Evolutionary conservation across 2,797 vertebrate genomes (phyloP), one percentile per base, ranked within the genome.

Genomic region (Sebastes minor): DNA sequence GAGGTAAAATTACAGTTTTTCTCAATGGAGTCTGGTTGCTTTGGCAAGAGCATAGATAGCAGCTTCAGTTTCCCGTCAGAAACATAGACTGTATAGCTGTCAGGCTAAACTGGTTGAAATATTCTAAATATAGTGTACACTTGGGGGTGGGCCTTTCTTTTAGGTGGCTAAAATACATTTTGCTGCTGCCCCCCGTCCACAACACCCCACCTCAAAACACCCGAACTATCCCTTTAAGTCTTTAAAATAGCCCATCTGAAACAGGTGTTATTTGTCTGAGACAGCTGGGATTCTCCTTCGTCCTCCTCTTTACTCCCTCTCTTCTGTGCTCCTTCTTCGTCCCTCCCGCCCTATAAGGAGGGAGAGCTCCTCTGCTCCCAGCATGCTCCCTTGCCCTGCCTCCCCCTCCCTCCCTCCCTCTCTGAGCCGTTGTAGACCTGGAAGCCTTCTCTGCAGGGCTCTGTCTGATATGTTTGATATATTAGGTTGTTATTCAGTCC

Each of bases 391-490:
- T 78, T 80, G 60, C 64, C 87, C 69, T 64, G 61, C 81, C 49
- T 76, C 68, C 8, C 73, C 76, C 60, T n/a, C 64, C 74, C 69
- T n/a, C 64, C 74, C 38, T 13, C 75, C 84, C 85, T 88, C 88
- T 92, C 90, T 92, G 86, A 95, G 93, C 82, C 91, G 87, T 95
- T 94, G 93, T 97, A 97, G 96, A 97, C 95, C 95, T 96, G 97
- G 97, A 98, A 95, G 97, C 95, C 97, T 97, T 97, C 93, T 94
- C 96, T 99, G 98, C 98, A 97, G 96, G 97, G 94, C 97, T 98
- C 98, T 99, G 98, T 99, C 96, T 99, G 98, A 99, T 99, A 99
- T 99, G 98, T 99, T 99, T 99, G 98, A 99, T 99, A 99, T 99
- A 99, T 99, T 99, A 99, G 98, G 97, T 99, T 99, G 98, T 99